These are phyloP conservation scores for Poliocrania exsul DNA, from an alignment of 2,797 vertebrate genomes.

Conservation along the genomic window DNA sequence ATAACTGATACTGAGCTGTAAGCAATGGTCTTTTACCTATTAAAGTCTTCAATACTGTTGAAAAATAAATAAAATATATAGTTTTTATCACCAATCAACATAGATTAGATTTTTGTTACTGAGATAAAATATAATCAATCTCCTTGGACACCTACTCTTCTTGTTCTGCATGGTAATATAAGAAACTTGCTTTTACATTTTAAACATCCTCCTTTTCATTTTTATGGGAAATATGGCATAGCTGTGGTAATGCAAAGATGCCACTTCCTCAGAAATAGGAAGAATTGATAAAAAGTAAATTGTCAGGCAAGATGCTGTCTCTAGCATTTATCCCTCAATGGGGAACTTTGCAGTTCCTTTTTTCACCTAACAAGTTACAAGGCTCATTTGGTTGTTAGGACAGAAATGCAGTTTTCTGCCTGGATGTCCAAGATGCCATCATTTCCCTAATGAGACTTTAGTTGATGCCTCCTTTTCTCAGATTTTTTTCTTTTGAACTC, in stretches of 20 bases:
- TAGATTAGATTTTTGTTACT: background rate
- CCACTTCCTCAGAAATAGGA: background rate
- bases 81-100: background rate
- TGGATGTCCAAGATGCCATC: background rate
- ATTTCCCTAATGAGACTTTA: background rate
- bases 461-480: background rate
- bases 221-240: background rate
- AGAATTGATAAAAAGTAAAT: background rate
- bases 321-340: background rate
- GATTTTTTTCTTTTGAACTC: background rate
- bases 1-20: background rate
- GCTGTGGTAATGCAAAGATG: background rate
- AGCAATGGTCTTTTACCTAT: background rate
- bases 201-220: background rate
- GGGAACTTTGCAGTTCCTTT: background rate
- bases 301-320: background rate
- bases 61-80: background rate
- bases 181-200: background rate
- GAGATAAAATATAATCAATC: background rate
- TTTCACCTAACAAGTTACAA: background rate
- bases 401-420: background rate
- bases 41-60: background rate
- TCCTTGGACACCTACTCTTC: background rate
- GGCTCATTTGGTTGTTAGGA: background rate
- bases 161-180: background rate